Percentiles rank a stretch among this genome's conserved stretches.
These are phyloP conservation scores for Podarcis siculus DNA, from an alignment of 2,797 vertebrate genomes.

Conservation along the genomic window DNA sequence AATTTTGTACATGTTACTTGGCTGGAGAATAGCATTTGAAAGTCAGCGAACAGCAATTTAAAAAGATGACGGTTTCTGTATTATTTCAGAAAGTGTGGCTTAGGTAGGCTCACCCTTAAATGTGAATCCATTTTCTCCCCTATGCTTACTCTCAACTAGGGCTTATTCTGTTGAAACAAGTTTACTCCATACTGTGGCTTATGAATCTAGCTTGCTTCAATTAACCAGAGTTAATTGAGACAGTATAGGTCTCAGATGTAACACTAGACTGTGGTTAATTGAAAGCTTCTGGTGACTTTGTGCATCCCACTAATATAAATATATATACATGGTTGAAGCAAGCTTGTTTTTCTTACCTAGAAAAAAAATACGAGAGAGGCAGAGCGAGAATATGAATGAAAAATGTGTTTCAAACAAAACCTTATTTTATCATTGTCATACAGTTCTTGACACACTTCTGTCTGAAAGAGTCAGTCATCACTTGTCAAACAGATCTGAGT, in stretches of 20 bases:
- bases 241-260: not conserved
- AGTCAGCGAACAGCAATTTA: too few species aligned
- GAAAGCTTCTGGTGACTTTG: not conserved
- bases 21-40: too few species aligned
- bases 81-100: too few species aligned
- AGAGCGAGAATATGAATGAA: not conserved
- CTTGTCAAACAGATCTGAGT: not conserved
- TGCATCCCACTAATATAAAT: not conserved
- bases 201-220: not conserved
- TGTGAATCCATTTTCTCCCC: too few species aligned
- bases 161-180: not conserved
- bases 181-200: not conserved
- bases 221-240: not conserved
- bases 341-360: not conserved
- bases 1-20: too few species aligned
- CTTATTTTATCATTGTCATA: not conserved
- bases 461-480: not conserved
- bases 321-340: rapidly evolving
- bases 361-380: not conserved
- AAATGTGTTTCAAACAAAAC: not conserved
- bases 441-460: constrained; percentile 12
- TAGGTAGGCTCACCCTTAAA: too few species aligned
- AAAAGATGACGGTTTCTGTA: too few species aligned
- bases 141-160: not conserved
- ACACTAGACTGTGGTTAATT: not conserved